These are phyloP conservation scores for Takifugu ocellatus DNA, from an alignment of 2,797 vertebrate genomes.

Conservation along the genomic window DNA sequence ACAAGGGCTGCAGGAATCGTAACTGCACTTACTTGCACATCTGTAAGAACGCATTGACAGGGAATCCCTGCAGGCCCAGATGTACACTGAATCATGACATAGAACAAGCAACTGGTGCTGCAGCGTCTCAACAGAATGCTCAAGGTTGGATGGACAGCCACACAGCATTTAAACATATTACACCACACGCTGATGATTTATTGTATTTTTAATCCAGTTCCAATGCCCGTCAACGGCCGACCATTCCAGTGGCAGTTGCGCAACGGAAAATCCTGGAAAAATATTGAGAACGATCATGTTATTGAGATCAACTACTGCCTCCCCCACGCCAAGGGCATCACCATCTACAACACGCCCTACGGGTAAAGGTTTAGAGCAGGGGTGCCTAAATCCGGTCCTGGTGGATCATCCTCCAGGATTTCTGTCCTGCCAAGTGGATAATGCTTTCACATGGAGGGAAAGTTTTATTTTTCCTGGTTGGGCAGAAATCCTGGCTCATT, in stretches of 20 bases:
- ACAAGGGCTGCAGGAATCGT: conserved; percentile 43
- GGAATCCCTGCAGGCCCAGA: conserved; percentile 28
- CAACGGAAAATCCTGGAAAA: conserved; percentile 45
- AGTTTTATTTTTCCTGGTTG: no score
- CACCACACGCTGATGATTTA: background rate
- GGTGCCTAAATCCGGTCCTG: no score
- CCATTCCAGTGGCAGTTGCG: conserved; percentile 71
- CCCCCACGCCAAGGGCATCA: conserved; percentile 65
- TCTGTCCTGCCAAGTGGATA: no score
- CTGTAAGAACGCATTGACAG: conserved; percentile 56
- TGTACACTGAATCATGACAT: conserved; percentile 58
- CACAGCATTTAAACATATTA: no score
- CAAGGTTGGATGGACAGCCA: background rate
- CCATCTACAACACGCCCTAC: conserved; percentile 64
- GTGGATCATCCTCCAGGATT: no score
- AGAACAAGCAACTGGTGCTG: background rate
- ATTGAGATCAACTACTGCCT: conserved; percentile 73
- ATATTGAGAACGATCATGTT: conserved; percentile 66
- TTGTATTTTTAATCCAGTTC: conserved; percentile 24
- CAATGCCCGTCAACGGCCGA: conserved; percentile 34
- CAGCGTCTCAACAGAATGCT: background rate
- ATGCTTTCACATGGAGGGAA: no score
- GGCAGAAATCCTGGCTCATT: no score
- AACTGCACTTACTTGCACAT: conserved; percentile 57
- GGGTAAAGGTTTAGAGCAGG: conserved; percentile 52